Percentiles rank a stretch among this genome's conserved stretches.
Conservation (phyloP, 2,797 vertebrate species). For the Steatocranus sp. region DNA sequence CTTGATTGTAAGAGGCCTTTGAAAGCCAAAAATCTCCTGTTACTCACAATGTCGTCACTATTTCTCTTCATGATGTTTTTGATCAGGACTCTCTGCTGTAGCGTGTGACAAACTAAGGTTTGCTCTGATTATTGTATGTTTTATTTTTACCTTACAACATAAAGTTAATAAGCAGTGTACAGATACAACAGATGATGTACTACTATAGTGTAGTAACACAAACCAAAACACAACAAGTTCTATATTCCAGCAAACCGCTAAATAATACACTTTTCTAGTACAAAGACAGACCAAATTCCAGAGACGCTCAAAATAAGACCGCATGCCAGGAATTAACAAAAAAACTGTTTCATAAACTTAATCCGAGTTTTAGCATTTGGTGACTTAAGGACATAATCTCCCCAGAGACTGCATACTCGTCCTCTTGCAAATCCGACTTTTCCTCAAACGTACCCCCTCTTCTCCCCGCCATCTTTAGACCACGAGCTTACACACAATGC, state of each 20-base stretch:
- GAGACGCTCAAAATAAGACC: background rate
- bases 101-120: background rate
- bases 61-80: background rate
- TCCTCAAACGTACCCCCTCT: background rate
- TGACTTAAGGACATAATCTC: constrained; percentile 47
- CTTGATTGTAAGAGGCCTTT: background rate
- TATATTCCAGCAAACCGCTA: background rate
- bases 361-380: constrained; percentile 39
- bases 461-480: background rate
- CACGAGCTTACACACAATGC: background rate
- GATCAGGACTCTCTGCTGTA: background rate
- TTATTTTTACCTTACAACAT: background rate
- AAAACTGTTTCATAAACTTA: constrained; percentile 30
- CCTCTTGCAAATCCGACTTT: constrained; percentile 37
- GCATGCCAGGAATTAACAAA: constrained; percentile 27
- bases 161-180: background rate
- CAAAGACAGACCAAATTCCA: background rate
- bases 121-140: background rate
- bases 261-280: background rate
- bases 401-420: constrained; percentile 30
- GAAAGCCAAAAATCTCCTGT: background rate
- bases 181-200: background rate
- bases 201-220: background rate
- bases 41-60: background rate
- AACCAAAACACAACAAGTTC: background rate